Evolutionary conservation across 2,888 invertebrate genomes (phyloP), one percentile per base, ranked within the genome.

Genomic region (Andrena bicolor): DNA sequence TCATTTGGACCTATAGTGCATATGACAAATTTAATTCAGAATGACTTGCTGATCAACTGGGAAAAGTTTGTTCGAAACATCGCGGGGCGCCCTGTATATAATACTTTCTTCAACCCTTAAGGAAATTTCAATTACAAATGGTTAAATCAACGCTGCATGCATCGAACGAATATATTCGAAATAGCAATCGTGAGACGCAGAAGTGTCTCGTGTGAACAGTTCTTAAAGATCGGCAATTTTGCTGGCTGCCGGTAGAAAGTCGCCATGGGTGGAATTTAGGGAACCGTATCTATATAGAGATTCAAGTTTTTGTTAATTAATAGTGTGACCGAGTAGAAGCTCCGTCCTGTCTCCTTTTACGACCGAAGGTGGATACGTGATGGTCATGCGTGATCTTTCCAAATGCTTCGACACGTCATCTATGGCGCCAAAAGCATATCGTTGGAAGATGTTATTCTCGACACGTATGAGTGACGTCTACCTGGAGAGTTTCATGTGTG

Each of bases 281-380:
- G 61, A 56, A 79, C 30, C 53, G 66, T 64, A 63, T 80, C 79
- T 72, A 79, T 72, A 79, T 49, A 80, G 63, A 53, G 60, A 79
- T 68, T 79, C 80, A 64, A 72, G 80, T 80, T 79, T 80, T 80
- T 80, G 80, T 82, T 81, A 81, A 81, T 82, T 81, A 81, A 81
- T 76, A 82, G 82, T 71, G 81, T 72, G 71, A 89, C 74, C 48
- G 63, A 80, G 66, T 75, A 80, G 70, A 86, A 87, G 82, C 83
- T 74, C 83, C 77, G 79, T 81, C 85, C 86, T 73, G 74, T 85
- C 76, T 82, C 82, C 80, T 85, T 85, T 88, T 76, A 86, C 60
- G 83, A 85, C 77, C 85, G 86, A 77, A 86, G 82, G 76, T 86
- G 75, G 35, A 74, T 76, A 85, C 88, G 88, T 86, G 88, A 85